phyloP scores from a whole-genome alignment of 1,140 invertebrate species.

The Dendrolimus punctatus region DNA sequence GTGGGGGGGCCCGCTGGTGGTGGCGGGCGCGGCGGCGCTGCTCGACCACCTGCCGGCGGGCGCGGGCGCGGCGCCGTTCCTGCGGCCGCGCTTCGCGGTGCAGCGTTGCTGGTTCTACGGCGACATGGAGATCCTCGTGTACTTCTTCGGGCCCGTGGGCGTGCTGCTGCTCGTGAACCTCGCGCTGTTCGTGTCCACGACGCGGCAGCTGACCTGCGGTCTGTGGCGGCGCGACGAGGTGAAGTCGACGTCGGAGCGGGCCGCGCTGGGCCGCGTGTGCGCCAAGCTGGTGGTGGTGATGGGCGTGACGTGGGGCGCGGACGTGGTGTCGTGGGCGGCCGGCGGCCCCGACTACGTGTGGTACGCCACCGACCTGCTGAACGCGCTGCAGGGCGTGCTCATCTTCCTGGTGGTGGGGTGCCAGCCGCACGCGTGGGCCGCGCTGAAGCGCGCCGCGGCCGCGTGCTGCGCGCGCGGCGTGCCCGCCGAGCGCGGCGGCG shows the following conservation, averaged over 20 bases:
- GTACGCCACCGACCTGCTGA: conserved; percentile 87
- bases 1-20: conserved; percentile 84
- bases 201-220: conserved; percentile 87
- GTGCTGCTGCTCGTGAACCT: conserved; percentile 83
- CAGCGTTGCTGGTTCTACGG: conserved; percentile 87
- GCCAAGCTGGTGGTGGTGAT: conserved; percentile 89
- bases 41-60: conserved; percentile 77
- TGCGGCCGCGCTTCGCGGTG: conserved; percentile 83
- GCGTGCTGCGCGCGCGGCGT: conserved; percentile 72
- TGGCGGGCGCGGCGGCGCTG: conserved; percentile 79
- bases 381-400: conserved; percentile 89
- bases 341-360: conserved; percentile 84
- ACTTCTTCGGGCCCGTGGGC: conserved; percentile 87
- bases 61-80: conserved; percentile 68
- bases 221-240: conserved; percentile 90
- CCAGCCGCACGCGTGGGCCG: conserved; percentile 81
- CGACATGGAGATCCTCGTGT: conserved; percentile 83
- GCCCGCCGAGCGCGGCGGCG: conserved; percentile 59
- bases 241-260: conserved; percentile 88
- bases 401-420: conserved; percentile 92
- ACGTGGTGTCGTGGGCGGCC: conserved; percentile 81
- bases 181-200: conserved; percentile 84
- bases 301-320: conserved; percentile 89
- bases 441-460: conserved; percentile 60
- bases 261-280: conserved; percentile 83